phyloP scores from a whole-genome alignment of 2,888 invertebrate genomes.

The Chouioia cunea region DNA sequence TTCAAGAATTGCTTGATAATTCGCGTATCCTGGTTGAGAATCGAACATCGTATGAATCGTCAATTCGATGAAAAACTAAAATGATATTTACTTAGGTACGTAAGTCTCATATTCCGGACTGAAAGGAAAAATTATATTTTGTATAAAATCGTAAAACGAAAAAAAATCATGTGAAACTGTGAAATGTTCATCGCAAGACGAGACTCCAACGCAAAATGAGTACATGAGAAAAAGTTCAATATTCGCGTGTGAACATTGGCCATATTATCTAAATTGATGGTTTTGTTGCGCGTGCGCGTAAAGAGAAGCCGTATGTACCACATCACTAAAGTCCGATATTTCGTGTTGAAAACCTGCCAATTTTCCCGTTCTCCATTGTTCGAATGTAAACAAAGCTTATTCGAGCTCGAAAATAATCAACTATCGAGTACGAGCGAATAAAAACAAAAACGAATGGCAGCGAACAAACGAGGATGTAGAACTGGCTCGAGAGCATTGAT shows the following conservation, averaged over 20 bases:
- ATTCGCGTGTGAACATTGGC: slow-evolving; percentile 37
- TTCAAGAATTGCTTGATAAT: slow-evolving; percentile 67
- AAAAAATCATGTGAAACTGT: slow-evolving; percentile 48
- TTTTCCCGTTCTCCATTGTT: slow-evolving; percentile 20
- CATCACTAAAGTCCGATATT: slow-evolving; percentile 52
- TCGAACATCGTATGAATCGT: slow-evolving; percentile 59
- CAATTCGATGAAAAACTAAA: slow-evolving; percentile 42
- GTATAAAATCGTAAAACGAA: slow-evolving; percentile 61
- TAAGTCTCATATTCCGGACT: slow-evolving; percentile 34
- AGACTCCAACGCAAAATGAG: slow-evolving; percentile 23
- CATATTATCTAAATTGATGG: slow-evolving; percentile 18
- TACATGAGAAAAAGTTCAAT: slow-evolving; percentile 38
- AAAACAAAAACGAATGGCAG: background rate
- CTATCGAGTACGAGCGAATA: background rate
- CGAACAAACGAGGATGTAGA: slow-evolving; percentile 1
- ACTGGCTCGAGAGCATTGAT: slow-evolving; percentile 25
- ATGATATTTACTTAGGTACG: slow-evolving; percentile 31
- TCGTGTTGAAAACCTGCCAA: slow-evolving; percentile 25
- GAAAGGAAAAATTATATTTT: slow-evolving; percentile 60
- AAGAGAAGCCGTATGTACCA: slow-evolving; percentile 14
- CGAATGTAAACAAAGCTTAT: background rate
- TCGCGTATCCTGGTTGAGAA: slow-evolving; percentile 67
- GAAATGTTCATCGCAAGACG: slow-evolving; percentile 21
- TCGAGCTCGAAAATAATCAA: background rate
- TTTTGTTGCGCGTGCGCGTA: slow-evolving; percentile 9